phyloP scores from a whole-genome alignment of 2,113 vertebrate genomes.

The Xiphophorus hellerii region DNA sequence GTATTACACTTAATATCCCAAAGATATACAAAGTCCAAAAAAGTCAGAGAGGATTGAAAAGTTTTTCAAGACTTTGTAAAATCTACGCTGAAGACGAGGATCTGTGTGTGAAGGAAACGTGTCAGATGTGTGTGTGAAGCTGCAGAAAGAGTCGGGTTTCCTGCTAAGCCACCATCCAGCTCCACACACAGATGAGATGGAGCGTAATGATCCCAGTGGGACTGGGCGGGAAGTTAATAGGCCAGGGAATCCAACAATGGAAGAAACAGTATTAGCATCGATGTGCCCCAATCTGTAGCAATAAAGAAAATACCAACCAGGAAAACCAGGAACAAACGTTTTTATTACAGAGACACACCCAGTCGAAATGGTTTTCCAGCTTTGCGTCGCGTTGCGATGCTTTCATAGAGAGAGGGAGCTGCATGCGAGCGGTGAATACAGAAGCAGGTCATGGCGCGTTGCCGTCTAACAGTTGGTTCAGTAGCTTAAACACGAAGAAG shows the following conservation, averaged over 20 bases:
- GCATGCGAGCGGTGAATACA: too few relatives aligned
- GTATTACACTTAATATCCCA: background rate
- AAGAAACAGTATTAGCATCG: conserved; percentile 13
- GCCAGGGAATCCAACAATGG: background rate
- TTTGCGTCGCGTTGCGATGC: background rate
- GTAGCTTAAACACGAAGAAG: conserved; percentile 24
- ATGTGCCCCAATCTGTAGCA: background rate
- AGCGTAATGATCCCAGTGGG: conserved; percentile 35
- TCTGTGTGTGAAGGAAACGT: background rate
- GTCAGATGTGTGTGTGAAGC: background rate
- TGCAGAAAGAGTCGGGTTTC: conserved; percentile 17
- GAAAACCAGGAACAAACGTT: background rate
- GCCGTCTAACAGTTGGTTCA: conserved; percentile 8
- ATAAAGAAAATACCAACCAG: background rate
- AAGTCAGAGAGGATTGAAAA: background rate
- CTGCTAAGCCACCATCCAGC: conserved; percentile 8
- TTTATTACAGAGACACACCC: too few relatives aligned
- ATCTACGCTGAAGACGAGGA: background rate
- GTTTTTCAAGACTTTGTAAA: background rate
- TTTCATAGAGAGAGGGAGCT: background rate
- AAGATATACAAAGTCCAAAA: background rate
- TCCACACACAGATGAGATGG: conserved; percentile 22
- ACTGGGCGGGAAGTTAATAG: background rate
- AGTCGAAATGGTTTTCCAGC: background rate
- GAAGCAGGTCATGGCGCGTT: background rate